These are phyloP conservation scores for Lepilemur ruficaudatus DNA, from an alignment of 2,797 vertebrate genomes.

Conservation along the genomic window DNA sequence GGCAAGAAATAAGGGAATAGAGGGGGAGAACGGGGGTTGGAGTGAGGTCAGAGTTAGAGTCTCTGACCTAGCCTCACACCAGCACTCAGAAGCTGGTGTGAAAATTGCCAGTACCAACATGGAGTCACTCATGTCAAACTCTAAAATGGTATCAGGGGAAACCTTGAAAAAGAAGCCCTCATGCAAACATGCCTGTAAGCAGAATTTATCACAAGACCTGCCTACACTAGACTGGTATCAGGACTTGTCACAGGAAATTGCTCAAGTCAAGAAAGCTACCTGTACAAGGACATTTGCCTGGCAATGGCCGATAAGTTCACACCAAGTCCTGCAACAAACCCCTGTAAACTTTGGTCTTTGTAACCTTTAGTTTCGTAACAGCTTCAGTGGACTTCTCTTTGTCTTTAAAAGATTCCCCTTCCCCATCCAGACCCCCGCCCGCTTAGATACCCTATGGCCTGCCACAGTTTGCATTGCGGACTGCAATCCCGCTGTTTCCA, in stretches of 20 bases:
- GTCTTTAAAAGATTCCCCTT: neutral
- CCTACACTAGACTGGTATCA: neutral
- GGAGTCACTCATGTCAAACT: no score
- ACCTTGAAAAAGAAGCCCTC: no score
- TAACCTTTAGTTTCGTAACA: neutral
- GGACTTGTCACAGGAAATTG: neutral
- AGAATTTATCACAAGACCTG: no score
- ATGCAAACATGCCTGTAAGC: no score
- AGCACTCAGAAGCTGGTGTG: neutral
- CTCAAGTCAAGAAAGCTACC: neutral
- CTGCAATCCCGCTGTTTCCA: neutral
- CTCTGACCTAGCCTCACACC: neutral
- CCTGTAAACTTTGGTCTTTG: neutral
- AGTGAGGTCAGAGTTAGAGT: neutral
- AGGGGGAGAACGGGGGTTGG: neutral
- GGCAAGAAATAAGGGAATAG: neutral
- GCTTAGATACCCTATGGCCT: neutral
- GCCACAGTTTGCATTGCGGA: neutral
- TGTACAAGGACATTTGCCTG: neutral
- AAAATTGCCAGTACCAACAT: no score
- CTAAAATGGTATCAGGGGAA: no score
- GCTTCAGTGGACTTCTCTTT: neutral
- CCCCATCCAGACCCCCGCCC: neutral
- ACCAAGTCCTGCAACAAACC: neutral
- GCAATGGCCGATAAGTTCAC: neutral